phyloP scores from a whole-genome alignment of 2,888 invertebrate species.

The Opisthograptis luteolata region DNA sequence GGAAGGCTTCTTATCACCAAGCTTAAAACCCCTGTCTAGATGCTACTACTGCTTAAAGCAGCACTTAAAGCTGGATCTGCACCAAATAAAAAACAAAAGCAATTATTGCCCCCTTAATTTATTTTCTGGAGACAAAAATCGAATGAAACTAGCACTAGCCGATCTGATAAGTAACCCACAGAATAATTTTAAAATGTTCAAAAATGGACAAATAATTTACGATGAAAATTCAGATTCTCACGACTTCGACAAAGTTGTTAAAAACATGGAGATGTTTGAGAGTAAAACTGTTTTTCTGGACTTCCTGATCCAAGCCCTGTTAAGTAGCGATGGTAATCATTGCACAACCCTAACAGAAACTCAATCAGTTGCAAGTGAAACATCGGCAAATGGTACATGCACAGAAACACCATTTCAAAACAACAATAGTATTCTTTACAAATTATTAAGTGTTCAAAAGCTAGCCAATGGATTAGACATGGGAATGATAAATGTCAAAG shows the following conservation, averaged over 20 bases:
- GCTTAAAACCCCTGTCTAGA: constrained; percentile 60
- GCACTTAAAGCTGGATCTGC: constrained; percentile 78
- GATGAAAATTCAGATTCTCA: constrained; percentile 49
- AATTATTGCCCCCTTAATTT: constrained; percentile 89
- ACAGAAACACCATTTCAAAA: constrained; percentile 30
- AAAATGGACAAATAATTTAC: constrained; percentile 61
- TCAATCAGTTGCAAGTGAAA: constrained; percentile 9
- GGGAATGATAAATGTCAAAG: constrained; percentile 29
- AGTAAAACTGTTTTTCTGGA: constrained; percentile 52
- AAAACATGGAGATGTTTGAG: constrained; percentile 46
- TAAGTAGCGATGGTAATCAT: constrained; percentile 39
- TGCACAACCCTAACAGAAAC: constrained; percentile 29
- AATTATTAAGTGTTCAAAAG: constrained; percentile 62
- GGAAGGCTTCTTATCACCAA: constrained; percentile 83
- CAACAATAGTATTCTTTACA: constrained; percentile 49
- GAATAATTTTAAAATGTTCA: constrained; percentile 86
- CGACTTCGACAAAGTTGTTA: constrained; percentile 48
- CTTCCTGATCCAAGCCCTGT: constrained; percentile 61
- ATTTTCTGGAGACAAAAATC: constrained; percentile 85
- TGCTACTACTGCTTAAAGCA: constrained; percentile 86
- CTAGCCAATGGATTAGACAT: constrained; percentile 46
- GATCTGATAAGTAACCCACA: constrained; percentile 84
- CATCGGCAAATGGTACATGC: constrained; percentile 40
- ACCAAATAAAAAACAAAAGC: constrained; percentile 79
- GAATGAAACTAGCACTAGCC: constrained; percentile 82